These are phyloP conservation scores for Autographa pulchrina DNA, from an alignment of 2,888 invertebrate species.

Conservation along the genomic window DNA sequence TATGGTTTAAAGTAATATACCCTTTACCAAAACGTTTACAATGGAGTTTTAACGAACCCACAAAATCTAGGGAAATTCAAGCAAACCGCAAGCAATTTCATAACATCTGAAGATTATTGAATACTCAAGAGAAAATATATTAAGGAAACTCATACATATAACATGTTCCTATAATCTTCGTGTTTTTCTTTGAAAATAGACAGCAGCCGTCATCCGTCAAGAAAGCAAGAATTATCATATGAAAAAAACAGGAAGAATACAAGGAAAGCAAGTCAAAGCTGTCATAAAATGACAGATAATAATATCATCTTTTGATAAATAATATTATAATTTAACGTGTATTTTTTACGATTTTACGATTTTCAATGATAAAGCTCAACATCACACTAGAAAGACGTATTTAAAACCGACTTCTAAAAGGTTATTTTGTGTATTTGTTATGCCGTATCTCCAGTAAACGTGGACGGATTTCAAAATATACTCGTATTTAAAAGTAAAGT, in stretches of 20 bases:
- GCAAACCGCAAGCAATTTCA: neutral
- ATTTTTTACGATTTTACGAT: no score
- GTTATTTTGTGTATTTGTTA: no score
- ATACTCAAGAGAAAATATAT: neutral
- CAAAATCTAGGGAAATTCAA: neutral
- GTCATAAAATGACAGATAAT: slow-evolving; percentile 10
- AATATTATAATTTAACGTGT: no score
- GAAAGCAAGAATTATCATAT: slow-evolving; percentile 3
- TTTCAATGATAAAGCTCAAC: no score
- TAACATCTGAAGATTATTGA: neutral
- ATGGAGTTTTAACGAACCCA: neutral
- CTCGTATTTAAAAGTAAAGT: no score
- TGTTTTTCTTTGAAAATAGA: slow-evolving; percentile 6
- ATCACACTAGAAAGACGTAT: no score
- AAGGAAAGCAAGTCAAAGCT: neutral
- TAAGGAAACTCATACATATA: neutral
- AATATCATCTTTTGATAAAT: no score
- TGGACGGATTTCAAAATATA: no score
- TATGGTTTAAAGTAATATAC: no score
- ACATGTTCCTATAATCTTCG: neutral
- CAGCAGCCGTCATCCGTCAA: slow-evolving; percentile 3
- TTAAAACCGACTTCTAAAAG: no score
- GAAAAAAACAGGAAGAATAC: neutral
- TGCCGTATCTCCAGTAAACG: no score
- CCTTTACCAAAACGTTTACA: neutral